Evolutionary conservation across 2,888 invertebrate species (phyloP).

Genomic region (Hemistola chrysoprasaria): DNA sequence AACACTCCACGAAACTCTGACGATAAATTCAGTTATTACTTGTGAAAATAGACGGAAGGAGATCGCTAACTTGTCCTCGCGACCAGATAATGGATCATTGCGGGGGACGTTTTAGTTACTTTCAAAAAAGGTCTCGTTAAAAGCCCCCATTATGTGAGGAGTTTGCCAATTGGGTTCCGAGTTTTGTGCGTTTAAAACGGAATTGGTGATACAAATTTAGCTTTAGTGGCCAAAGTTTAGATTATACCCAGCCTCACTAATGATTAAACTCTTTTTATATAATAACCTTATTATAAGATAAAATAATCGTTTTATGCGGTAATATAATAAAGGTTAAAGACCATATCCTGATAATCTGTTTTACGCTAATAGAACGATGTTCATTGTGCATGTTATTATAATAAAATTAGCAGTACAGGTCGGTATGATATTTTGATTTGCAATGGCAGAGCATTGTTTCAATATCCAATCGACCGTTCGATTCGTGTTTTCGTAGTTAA

Average conservation of each 20-base stretch:
- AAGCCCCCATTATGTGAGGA: conserved; percentile 74
- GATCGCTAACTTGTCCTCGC: conserved; percentile 81
- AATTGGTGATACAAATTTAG: conserved; percentile 55
- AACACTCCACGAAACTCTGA: conserved; percentile 74
- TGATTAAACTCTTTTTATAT: conserved; percentile 23
- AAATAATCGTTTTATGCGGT: conserved; percentile 4
- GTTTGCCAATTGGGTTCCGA: conserved; percentile 67
- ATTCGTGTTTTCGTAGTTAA: conserved; percentile 15
- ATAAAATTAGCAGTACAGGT: conserved; percentile 6
- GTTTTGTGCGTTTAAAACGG: conserved; percentile 58
- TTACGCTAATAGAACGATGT: no score
- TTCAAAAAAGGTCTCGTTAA: conserved; percentile 74
- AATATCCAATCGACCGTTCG: conserved; percentile 15
- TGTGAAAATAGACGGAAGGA: conserved; percentile 81
- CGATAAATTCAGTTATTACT: conserved; percentile 83
- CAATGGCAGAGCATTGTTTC: conserved; percentile 7
- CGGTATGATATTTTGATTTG: conserved; percentile 6
- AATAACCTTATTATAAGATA: conserved; percentile 22
- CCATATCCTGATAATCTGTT: no score
- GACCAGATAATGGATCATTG: conserved; percentile 81
- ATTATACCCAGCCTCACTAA: conserved; percentile 41
- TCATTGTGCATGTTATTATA: no score
- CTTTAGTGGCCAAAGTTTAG: conserved; percentile 54
- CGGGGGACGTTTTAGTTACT: conserved; percentile 73
- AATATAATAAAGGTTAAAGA: no score